These are phyloP conservation scores for Hemiscyllium ocellatum DNA, from an alignment of 2,113 vertebrate species.

Conservation along the genomic window DNA sequence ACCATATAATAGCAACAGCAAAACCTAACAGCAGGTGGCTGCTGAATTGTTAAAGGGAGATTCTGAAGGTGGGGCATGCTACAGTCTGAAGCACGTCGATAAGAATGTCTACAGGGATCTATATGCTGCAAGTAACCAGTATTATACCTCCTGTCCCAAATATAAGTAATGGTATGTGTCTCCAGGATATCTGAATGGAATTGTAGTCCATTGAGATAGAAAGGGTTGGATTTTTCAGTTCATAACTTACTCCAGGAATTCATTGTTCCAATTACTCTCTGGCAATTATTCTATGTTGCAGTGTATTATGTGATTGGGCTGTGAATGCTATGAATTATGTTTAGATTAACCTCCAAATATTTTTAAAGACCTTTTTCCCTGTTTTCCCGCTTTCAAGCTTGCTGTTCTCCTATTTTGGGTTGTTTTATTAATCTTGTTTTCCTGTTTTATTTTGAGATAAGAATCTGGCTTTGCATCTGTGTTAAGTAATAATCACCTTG, in stretches of 20 bases:
- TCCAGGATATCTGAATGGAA: background rate
- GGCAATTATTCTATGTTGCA: background rate
- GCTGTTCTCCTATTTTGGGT: background rate
- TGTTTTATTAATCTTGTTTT: background rate
- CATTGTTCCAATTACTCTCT: background rate
- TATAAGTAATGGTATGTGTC: background rate
- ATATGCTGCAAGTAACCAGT: background rate
- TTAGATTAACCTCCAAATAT: background rate
- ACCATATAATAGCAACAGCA: background rate
- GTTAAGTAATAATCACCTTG: background rate
- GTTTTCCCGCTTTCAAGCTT: background rate
- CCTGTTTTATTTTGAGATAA: background rate
- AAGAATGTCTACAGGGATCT: background rate
- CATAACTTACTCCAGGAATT: background rate
- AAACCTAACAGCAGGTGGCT: too few species aligned
- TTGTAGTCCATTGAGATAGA: background rate
- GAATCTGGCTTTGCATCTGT: background rate
- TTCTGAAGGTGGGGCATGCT: too few species aligned
- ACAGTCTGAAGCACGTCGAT: background rate
- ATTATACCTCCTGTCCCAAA: background rate
- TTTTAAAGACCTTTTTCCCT: background rate
- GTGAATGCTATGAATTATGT: background rate
- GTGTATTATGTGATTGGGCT: too few species aligned
- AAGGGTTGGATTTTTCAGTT: background rate
- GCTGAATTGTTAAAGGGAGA: too few species aligned